phyloP scores from a whole-genome alignment of 2,113 vertebrate genomes.

The Chaetodon trifascialis region DNA sequence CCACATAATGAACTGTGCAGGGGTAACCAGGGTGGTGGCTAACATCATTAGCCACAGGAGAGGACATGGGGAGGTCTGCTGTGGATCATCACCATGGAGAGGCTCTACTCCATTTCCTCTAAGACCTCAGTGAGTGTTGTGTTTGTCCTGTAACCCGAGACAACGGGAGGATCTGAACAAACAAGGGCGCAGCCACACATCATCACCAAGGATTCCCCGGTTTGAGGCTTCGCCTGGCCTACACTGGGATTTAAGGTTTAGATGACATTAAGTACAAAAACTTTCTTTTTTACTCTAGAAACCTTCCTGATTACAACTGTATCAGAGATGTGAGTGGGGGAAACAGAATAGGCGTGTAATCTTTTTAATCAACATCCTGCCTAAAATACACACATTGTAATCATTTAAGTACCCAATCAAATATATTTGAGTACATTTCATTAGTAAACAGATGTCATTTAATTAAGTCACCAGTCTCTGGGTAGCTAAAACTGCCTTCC shows the following conservation, averaged over 20 bases:
- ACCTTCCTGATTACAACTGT: not conserved
- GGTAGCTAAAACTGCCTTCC: not conserved
- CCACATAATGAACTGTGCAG: constrained; percentile 36
- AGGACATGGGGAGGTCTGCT: constrained; percentile 46
- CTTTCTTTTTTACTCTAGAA: not conserved
- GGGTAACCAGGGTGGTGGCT: constrained; percentile 59
- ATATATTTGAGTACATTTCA: not conserved
- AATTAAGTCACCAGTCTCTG: constrained; percentile 20
- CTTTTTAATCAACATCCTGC: too few species aligned
- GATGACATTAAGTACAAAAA: not conserved
- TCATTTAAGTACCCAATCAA: not conserved
- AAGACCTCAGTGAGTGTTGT: constrained; percentile 51
- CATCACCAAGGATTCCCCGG: constrained; percentile 50
- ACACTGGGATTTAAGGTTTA: too few species aligned
- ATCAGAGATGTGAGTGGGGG: not conserved
- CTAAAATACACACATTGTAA: too few species aligned
- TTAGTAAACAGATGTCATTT: not conserved
- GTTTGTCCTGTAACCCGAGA: constrained; percentile 75
- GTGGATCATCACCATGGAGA: constrained; percentile 75
- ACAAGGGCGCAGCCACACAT: constrained; percentile 54
- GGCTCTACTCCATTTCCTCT: constrained; percentile 58
- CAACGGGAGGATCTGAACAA: constrained; percentile 75
- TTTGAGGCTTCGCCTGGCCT: not conserved
- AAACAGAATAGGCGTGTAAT: not conserved
- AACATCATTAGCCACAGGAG: constrained; percentile 55